Evolutionary conservation across 1,140 invertebrate species (phyloP), one percentile per base, ranked within the genome.

Genomic region (Zeugodacus cucurbitae): DNA sequence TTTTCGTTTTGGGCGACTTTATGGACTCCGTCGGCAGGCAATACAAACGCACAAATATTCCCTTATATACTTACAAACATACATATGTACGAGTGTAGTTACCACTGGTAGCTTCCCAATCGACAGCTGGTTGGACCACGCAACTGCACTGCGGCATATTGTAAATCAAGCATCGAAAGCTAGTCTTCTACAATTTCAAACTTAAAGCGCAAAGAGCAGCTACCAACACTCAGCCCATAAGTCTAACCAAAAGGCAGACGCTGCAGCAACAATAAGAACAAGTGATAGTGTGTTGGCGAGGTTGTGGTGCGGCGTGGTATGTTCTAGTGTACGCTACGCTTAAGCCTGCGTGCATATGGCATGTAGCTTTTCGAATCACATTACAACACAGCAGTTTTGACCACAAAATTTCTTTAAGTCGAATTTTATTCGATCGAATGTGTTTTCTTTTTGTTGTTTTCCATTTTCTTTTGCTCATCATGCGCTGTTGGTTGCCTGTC

Each of bases 1-100:
- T 88, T 82, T 88, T 89, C 88, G 64, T 78, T 82, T 88, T 70
- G 87, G 87, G 20, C 37, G 64, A 48, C 41, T 64, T 87, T 67
- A 70, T 67, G 87, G n/a, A 7, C 86, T 22, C n/a, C 14, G 32
- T 59, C 58, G 78, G 78, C 48, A 26, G 6, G 48, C 48, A 54
- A 17, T 54, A 54, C 14, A 54, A 17, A 54, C 14, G n/a, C 48
- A 14, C 14, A n/a, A n/a, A n/a, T 3, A 10, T 17, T 17, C 14
- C 48, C 3, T 0, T 3, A 54, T 17, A 54, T 8, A 44, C 3
- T 0, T 3, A 54, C 4, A 54, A 1, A 44, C 7, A 44, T 10
- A 17, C 3, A 54, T 57, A 6, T 44, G 11, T 32, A 32, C 32
- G 70, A 8, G 32, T 32, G 32, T 85, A 20, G 11, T 1, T 57